These are phyloP conservation scores for Collichthys lucidus DNA, from an alignment of 2,113 vertebrate species.

Conservation along the genomic window DNA sequence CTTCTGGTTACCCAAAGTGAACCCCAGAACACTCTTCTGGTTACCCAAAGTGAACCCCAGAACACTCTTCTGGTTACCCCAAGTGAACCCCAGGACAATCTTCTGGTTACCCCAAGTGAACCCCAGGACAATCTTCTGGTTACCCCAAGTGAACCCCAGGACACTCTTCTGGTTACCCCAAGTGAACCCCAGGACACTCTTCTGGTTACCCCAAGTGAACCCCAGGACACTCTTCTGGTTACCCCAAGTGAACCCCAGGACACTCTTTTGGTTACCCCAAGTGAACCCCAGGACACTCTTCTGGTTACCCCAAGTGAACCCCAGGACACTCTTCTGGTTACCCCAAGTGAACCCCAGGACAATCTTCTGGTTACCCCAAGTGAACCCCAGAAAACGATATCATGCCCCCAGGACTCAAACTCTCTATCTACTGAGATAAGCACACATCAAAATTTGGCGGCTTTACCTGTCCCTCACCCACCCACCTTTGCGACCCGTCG, in stretches of 20 bases:
- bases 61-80: too few relatives aligned
- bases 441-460: constrained; percentile 8
- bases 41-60: too few relatives aligned
- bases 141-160: background rate
- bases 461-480: constrained; percentile 80
- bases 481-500: constrained; percentile 85
- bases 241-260: too few relatives aligned
- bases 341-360: background rate
- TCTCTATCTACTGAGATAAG: background rate
- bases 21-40: too few relatives aligned
- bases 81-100: background rate
- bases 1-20: background rate
- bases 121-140: background rate
- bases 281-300: background rate
- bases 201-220: background rate
- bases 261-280: too few relatives aligned
- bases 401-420: constrained; percentile 15
- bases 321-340: background rate
- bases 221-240: too few relatives aligned
- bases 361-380: background rate
- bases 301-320: background rate
- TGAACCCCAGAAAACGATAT: background rate
- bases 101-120: background rate
- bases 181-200: background rate
- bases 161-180: background rate